A percentile compares a stretch with the other conserved stretches of the same genome.
These are phyloP conservation scores for Stichopus chloronotus DNA, from an alignment of 35 echinoderm and acorn worm genomes.

Conservation along the genomic window DNA sequence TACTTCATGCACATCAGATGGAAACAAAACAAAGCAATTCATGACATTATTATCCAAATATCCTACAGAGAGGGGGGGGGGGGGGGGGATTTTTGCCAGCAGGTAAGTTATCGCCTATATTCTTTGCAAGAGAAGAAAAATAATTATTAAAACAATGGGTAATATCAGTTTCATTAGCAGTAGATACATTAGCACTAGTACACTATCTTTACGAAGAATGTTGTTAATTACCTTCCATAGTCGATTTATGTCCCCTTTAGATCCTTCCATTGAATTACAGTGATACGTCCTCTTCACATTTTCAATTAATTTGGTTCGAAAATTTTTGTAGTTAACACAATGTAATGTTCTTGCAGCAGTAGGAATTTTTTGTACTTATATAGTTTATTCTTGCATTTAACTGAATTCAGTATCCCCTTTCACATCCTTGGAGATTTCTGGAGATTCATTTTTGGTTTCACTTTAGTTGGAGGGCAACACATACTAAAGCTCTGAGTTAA, in stretches of 20 bases:
- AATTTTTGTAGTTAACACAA: neutral
- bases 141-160: slow-evolving; percentile 15
- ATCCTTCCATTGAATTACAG: neutral
- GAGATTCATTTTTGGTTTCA: no score
- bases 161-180: neutral
- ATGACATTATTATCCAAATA: neutral
- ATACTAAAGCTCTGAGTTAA: no score
- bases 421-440: no score
- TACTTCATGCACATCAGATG: neutral
- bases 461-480: no score
- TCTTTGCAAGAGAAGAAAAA: neutral
- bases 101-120: neutral
- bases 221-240: neutral
- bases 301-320: neutral
- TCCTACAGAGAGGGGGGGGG: no score
- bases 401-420: no score
- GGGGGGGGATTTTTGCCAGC: no score
- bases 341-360: neutral
- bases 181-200: neutral
- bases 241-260: neutral
- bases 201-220: neutral
- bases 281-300: neutral
- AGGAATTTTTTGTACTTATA: no score
- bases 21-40: neutral
- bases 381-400: no score